A percentile compares a stretch with the other conserved stretches of the same genome.
These are phyloP conservation scores for Alfaro cultratus DNA, from an alignment of 2,797 vertebrate species.

Conservation along the genomic window DNA sequence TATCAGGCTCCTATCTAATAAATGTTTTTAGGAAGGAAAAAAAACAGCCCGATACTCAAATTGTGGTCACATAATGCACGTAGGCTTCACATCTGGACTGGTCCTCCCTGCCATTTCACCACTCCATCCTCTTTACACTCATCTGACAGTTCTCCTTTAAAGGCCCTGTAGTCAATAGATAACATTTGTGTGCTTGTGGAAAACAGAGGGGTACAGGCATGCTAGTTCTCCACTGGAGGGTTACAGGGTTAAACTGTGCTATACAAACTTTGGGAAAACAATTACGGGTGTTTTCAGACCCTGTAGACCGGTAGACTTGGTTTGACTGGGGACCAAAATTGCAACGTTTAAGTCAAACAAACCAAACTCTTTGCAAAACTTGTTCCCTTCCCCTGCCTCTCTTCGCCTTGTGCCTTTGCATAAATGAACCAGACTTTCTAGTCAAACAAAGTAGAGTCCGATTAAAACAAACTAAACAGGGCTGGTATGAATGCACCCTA, in stretches of 20 bases:
- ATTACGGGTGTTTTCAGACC: neutral
- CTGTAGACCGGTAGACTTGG: no score
- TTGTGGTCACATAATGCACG: constrained; percentile 49
- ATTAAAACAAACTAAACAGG: no score
- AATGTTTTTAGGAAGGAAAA: constrained; percentile 56
- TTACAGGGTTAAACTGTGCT: neutral
- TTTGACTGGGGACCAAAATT: no score
- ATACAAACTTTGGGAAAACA: neutral
- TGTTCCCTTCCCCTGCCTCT: no score
- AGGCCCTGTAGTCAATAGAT: constrained; percentile 18
- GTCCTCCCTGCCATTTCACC: constrained; percentile 29
- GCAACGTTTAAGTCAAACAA: no score
- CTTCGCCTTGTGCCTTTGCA: no score
- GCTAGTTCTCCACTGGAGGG: neutral
- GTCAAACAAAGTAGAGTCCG: no score
- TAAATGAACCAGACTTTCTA: no score
- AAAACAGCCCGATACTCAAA: constrained; percentile 20
- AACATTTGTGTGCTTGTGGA: constrained; percentile 2
- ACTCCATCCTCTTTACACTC: constrained; percentile 15
- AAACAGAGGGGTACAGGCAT: neutral
- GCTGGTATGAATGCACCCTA: no score
- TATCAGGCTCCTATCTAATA: constrained; percentile 50
- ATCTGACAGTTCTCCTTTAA: constrained; percentile 49
- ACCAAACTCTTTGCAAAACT: no score
- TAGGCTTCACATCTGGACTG: constrained; percentile 48